phyloP scores from a whole-genome alignment of 2,797 vertebrate genomes.

The Hafferia zeledoni region DNA sequence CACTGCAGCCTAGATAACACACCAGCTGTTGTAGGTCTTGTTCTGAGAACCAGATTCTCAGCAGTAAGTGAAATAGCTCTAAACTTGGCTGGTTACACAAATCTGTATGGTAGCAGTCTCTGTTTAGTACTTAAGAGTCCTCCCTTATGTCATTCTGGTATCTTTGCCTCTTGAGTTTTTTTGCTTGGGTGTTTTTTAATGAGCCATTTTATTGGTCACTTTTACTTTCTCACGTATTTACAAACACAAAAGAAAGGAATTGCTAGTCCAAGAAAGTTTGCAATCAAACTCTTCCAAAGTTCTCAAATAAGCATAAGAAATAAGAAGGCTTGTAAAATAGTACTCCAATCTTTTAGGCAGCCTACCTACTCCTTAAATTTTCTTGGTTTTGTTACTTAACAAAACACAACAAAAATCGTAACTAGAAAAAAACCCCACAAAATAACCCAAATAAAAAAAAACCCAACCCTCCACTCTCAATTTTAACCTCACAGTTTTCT shows the following conservation, averaged over 20 bases:
- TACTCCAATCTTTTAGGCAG: not conserved
- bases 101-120: not conserved
- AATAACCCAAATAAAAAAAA: not conserved
- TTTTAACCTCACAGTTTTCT: not conserved
- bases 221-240: not conserved
- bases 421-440: not conserved
- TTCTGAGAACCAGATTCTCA: not conserved
- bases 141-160: not conserved
- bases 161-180: not conserved
- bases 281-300: not conserved
- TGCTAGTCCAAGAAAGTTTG: not conserved
- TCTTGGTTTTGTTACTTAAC: not conserved
- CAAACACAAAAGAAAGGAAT: not conserved
- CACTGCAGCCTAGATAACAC: not conserved
- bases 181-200: not conserved
- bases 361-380: not conserved
- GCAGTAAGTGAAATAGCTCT: not conserved
- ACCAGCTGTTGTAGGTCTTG: not conserved
- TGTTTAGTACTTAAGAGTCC: not conserved
- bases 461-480: fast-evolving
- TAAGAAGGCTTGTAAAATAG: not conserved
- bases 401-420: not conserved
- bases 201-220: not conserved
- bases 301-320: not conserved
- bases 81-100: not conserved